Conservation (phyloP, 2,113 vertebrate genomes). For the Perca flavescens region DNA sequence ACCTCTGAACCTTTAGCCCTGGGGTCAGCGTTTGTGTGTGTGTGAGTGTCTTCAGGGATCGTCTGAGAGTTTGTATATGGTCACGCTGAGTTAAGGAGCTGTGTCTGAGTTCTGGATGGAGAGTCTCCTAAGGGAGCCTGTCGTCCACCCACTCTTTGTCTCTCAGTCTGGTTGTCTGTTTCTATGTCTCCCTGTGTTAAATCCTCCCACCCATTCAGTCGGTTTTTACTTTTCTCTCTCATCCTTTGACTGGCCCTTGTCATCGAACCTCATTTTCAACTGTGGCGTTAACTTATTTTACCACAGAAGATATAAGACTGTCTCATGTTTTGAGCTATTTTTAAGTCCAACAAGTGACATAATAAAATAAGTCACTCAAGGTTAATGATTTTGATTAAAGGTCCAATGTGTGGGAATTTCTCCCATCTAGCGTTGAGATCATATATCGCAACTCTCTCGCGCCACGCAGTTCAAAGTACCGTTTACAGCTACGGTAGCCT, state of each 20-base stretch:
- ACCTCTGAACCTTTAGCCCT: conserved; percentile 53
- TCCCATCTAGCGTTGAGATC: too few species aligned
- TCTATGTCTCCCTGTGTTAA: conserved; percentile 54
- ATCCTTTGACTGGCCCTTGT: conserved; percentile 4
- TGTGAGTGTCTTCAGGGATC: conserved; percentile 54
- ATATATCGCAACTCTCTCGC: too few species aligned
- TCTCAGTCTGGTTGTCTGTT: conserved; percentile 69
- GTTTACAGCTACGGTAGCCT: too few species aligned
- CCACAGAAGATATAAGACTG: conserved; percentile 10
- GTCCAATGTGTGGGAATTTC: too few species aligned
- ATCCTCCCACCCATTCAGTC: conserved; percentile 61
- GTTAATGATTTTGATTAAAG: background rate
- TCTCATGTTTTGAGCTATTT: conserved; percentile 23
- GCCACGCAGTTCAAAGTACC: too few species aligned
- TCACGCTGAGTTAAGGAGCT: conserved; percentile 75
- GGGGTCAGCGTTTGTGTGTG: conserved; percentile 52
- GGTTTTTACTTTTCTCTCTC: conserved; percentile 46
- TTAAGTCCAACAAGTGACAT: conserved; percentile 1
- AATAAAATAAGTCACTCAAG: background rate
- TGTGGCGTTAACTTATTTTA: conserved; percentile 29
- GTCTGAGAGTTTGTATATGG: conserved; percentile 75
- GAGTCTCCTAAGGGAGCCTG: conserved; percentile 57
- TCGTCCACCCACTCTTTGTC: conserved; percentile 73
- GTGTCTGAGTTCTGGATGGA: conserved; percentile 67
- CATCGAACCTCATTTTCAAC: conserved; percentile 39